Evolutionary conservation across 1,140 invertebrate genomes (phyloP), one percentile per base, ranked within the genome.

Genomic region (Cydia splendana): DNA sequence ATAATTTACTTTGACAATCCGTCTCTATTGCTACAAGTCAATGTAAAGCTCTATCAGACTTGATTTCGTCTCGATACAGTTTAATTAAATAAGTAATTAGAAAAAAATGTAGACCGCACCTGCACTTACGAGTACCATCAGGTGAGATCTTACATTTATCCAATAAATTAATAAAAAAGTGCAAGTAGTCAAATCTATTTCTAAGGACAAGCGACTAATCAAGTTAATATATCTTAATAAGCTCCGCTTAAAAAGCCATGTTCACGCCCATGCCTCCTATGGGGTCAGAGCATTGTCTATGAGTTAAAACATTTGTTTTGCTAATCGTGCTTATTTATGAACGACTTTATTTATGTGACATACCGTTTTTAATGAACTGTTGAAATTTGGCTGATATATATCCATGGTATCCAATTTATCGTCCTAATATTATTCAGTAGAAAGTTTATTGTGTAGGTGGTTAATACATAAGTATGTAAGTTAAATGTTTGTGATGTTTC

Each of bases 291-390:
- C 4, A 38, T n/a, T 38, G n/a, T 18, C 30, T 7, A 71, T 71
- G 10, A 20, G 67, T 38, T 71, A 18, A 69, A 71, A 38, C 30
- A 71, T 71, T 71, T 38, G 30, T 38, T 71, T 38, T n/a, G 38
- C 34, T 38, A 42, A 71, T 45, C 18, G 9, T 45, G 2, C 2
- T 38, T 38, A 71, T 71, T 71, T 20, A 71, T 71, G 67, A 38
- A 7, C 5, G 15, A 20, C 45, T 71, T 45, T 45, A 71, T 71
- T 71, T 71, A 71, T 71, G 30, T 34, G n/a, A 12, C 34, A 71
- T 38, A 45, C 3, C 15, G 34, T n/a, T 71, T 28, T 38, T 71
- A 71, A 71, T 71, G 34, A 71, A 71, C 67, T 71, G 67, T 38
- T 71, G 67, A 71, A 42, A 38, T 42, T 71, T 12, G 12, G 28